Evolutionary conservation across 2,888 invertebrate genomes (phyloP).

Genomic region (Xanthia icteritia): DNA sequence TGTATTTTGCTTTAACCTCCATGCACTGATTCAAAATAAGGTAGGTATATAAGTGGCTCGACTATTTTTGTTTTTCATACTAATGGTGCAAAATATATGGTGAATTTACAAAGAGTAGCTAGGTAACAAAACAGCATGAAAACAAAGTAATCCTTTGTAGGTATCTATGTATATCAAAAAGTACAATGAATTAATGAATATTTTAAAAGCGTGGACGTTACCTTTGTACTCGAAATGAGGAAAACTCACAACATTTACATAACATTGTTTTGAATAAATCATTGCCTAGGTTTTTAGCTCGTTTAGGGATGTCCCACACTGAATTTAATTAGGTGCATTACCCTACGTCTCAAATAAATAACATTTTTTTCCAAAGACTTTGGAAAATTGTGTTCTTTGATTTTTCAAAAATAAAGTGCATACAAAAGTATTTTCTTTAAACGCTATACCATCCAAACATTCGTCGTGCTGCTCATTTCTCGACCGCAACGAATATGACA

Average conservation of each 20-base stretch:
- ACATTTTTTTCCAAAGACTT: too few species aligned
- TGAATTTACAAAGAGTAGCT: neutral
- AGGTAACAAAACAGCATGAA: conserved; percentile 3
- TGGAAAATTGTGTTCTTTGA: neutral
- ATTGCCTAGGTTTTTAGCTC: conserved; percentile 27
- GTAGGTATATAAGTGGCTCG: too few species aligned
- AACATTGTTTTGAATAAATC: conserved; percentile 55
- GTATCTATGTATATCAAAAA: conserved; percentile 5
- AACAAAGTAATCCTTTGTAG: neutral
- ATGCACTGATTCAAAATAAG: too few species aligned
- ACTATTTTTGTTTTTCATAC: too few species aligned
- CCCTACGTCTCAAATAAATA: neutral
- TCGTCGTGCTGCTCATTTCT: conserved; percentile 66
- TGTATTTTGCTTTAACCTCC: too few species aligned
- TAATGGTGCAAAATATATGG: neutral
- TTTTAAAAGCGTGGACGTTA: conserved; percentile 45
- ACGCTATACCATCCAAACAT: conserved; percentile 43
- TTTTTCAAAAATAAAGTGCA: conserved; percentile 3
- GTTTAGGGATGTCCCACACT: conserved; percentile 11
- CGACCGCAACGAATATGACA: conserved; percentile 77
- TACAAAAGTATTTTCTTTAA: conserved; percentile 16
- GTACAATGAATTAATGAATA: conserved; percentile 45
- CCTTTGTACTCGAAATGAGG: conserved; percentile 44
- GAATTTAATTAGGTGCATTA: neutral
- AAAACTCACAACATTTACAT: conserved; percentile 50